A percentile compares a stretch with the other conserved stretches of the same genome.
These are phyloP conservation scores for Doryteuthis pealeii DNA, from an alignment of 1,140 invertebrate species.

Conservation along the genomic window DNA sequence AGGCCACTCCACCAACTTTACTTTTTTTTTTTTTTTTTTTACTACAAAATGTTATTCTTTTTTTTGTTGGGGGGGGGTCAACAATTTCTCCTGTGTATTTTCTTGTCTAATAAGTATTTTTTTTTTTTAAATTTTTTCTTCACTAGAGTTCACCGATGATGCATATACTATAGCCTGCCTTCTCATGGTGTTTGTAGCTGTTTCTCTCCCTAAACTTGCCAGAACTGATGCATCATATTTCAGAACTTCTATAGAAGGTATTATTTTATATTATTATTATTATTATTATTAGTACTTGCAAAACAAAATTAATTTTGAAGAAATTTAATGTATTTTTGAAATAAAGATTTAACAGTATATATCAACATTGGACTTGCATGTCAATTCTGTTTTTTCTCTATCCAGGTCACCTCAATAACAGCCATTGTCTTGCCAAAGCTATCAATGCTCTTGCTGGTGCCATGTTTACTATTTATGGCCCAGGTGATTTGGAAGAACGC, in stretches of 20 bases:
- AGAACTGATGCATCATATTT: slow-evolving; percentile 77
- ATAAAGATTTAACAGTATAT: too few species aligned
- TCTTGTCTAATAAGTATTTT: too few species aligned
- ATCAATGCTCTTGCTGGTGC: slow-evolving; percentile 96
- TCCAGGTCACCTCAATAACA: slow-evolving; percentile 89
- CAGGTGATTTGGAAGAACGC: slow-evolving; percentile 93
- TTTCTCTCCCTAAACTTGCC: slow-evolving; percentile 95
- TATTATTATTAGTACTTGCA: too few species aligned
- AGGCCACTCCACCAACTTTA: too few species aligned
- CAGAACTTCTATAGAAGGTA: slow-evolving; percentile 82
- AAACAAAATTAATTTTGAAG: too few species aligned
- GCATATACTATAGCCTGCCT: slow-evolving; percentile 94
- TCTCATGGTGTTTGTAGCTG: slow-evolving; percentile 97
- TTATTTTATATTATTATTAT: slow-evolving; percentile 1
- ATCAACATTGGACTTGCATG: too few species aligned
- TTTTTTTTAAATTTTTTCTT: too few species aligned
- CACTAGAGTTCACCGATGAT: slow-evolving; percentile 70
- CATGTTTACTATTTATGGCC: slow-evolving; percentile 91
- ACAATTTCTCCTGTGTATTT: too few species aligned
- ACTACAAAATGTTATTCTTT: too few species aligned
- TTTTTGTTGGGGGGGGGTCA: too few species aligned
- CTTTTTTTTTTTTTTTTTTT: too few species aligned
- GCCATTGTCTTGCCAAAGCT: slow-evolving; percentile 89
- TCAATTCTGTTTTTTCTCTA: slow-evolving; percentile 9
- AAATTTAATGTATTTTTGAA: too few species aligned